Base-by-base conservation (phyloP, 1,140 invertebrate genomes). In the Archivesica marissinica region DNA sequence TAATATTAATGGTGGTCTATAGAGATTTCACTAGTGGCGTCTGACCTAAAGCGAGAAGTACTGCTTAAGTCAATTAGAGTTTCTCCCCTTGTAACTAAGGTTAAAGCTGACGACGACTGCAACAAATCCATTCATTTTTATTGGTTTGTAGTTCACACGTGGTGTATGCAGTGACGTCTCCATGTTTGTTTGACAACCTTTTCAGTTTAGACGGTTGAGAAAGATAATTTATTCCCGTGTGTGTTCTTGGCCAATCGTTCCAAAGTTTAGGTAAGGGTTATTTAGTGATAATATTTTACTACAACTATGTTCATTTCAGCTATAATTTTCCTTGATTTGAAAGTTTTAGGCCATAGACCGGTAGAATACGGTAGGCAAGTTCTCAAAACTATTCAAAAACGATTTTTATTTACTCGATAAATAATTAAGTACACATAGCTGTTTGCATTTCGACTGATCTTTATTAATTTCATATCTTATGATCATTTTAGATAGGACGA, bases 141-240 rank as follows among this genome's bases (percentile, higher is more conserved):
- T 85, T 68, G 64, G 54, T 28, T 54, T 64, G 47, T 66, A 56
- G 35, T 47, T 25, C 35, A 56, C 87, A 88, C 87, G 77, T 76
- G 87, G 56, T 66, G 39, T 47, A 25, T 77, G 35, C 78, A 83
- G 56, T 85, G 80, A 84, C 87, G 81, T 85, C 68, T 79, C 59
- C 81, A 74, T 88, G 87, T 88, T 88, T 88, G 85, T 88, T 61
- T 88, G 87, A 88, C 87, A 88, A 88, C 87, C 59, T 88, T 86
- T 81, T 64, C 59, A 47, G 68, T 25, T 33, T 64, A 82, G 52
- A 25, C 74, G 77, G 39, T 64, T 17, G 20, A 79, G 77, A 35
- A 79, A 79, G 68, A 68, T 28, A 44, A 47, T 79, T 54, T 44
- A n/a, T 66, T 79, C 39, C 59, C 39, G 38, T n/a, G 33, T 17